Evolutionary conservation across 1,140 invertebrate genomes (phyloP).

Genomic region (Drosophila ironensis): DNA sequence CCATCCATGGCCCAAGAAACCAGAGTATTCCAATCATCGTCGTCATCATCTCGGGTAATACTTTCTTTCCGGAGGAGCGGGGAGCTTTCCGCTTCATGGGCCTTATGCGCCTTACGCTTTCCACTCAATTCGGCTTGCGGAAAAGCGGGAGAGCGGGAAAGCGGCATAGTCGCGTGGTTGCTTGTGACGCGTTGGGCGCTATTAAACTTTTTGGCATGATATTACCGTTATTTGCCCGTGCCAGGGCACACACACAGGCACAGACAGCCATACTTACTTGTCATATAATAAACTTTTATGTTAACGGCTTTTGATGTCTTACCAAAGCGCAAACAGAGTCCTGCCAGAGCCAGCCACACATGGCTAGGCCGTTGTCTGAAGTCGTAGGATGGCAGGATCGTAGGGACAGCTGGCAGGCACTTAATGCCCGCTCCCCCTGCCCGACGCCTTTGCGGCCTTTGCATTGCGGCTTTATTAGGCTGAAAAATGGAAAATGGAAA

Average conservation of each 20-base stretch:
- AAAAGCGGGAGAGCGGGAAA: neutral
- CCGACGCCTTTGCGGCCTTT: conserved; percentile 37
- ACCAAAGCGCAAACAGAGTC: conserved; percentile 43
- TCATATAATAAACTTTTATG: conserved; percentile 80
- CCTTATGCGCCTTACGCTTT: conserved; percentile 60
- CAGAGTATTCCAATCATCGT: conserved; percentile 34
- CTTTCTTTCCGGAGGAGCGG: conserved; percentile 1
- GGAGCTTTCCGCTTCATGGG: conserved; percentile 64
- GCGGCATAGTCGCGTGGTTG: neutral
- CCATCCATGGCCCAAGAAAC: conserved; percentile 4
- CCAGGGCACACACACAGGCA: conserved; percentile 18
- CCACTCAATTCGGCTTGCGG: conserved; percentile 67
- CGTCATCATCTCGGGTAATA: conserved; percentile 30
- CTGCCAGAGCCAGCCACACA: conserved; percentile 33
- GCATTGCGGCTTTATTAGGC: conserved; percentile 73
- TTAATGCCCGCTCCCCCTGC: conserved; percentile 59
- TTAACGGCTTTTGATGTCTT: conserved; percentile 72
- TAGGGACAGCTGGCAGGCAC: conserved; percentile 35
- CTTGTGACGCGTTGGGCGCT: conserved; percentile 64
- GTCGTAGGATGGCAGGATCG: neutral
- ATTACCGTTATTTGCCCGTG: conserved; percentile 61
- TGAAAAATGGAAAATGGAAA: conserved; percentile 77
- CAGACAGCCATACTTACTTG: conserved; percentile 57
- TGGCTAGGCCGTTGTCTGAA: conserved; percentile 32
- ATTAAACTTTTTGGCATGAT: conserved; percentile 78